Percentiles rank a stretch among this genome's conserved stretches.
phyloP scores from a whole-genome alignment of 2,888 invertebrate genomes.

The Merodon equestris region DNA sequence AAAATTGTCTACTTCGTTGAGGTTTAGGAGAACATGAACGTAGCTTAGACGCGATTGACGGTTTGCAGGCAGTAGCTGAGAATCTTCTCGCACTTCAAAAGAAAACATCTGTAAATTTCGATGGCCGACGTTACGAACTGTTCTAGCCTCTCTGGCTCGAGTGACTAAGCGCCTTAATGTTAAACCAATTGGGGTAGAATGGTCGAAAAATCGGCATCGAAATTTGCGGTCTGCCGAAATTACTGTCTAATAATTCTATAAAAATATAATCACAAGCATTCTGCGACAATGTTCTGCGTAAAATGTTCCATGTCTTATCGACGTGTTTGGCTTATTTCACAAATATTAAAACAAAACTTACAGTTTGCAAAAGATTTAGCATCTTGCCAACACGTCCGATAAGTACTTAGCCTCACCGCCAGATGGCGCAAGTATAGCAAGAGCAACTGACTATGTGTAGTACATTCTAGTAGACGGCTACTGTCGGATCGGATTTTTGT shows the following conservation, averaged over 20 bases:
- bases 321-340: neutral
- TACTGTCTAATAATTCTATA: neutral
- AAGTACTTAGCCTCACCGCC: too few species aligned
- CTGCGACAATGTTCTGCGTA: neutral
- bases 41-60: too few species aligned
- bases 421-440: too few species aligned
- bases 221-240: neutral
- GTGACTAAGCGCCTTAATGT: neutral
- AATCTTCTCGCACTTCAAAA: constrained; percentile 1
- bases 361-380: neutral
- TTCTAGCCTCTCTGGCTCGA: neutral
- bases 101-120: neutral
- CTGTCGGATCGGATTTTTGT: too few species aligned
- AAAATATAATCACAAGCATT: neutral
- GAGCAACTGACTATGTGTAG: too few species aligned
- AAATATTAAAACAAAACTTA: neutral
- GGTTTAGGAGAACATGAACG: too few species aligned
- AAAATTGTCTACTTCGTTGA: too few species aligned
- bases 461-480: too few species aligned
- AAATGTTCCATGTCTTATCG: neutral
- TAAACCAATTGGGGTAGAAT: neutral
- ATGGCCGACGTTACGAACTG: neutral
- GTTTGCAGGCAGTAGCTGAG: too few species aligned
- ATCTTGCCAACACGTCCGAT: too few species aligned
- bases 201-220: neutral